Conservation (phyloP, 2,888 invertebrate species). For the Pycnomerus fuliginosus region DNA sequence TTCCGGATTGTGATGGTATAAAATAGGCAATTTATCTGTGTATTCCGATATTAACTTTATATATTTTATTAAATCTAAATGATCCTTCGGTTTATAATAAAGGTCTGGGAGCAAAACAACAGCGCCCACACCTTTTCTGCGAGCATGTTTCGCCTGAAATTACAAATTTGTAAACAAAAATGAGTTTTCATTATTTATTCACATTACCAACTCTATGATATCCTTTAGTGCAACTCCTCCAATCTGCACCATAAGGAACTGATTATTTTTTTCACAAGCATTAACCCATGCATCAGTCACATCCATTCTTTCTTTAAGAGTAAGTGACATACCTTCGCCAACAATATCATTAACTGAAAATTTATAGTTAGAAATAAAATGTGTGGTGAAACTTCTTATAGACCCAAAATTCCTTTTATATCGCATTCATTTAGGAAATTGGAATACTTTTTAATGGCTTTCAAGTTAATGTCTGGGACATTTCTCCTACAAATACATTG, state of each 20-base stretch:
- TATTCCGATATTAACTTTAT: slow-evolving; percentile 64
- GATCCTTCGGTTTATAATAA: slow-evolving; percentile 66
- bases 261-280: slow-evolving; percentile 31
- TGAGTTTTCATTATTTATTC: too few species aligned
- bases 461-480: slow-evolving; percentile 29
- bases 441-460: slow-evolving; percentile 31
- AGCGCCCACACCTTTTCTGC: slow-evolving; percentile 61
- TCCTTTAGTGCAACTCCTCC: slow-evolving; percentile 41
- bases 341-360: slow-evolving; percentile 38
- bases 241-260: slow-evolving; percentile 40
- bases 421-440: slow-evolving; percentile 34
- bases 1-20: slow-evolving; percentile 77
- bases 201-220: slow-evolving; percentile 36
- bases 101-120: slow-evolving; percentile 71
- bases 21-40: slow-evolving; percentile 70
- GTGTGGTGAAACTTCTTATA: not conserved
- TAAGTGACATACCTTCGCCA: slow-evolving; percentile 40
- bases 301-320: slow-evolving; percentile 33
- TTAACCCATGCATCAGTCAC: slow-evolving; percentile 37
- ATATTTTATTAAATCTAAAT: slow-evolving; percentile 63
- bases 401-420: slow-evolving; percentile 37
- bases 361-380: slow-evolving; percentile 7
- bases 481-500: slow-evolving; percentile 1
- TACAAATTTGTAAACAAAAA: too few species aligned
- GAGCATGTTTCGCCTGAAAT: slow-evolving; percentile 64